Percentiles rank a stretch among this genome's conserved stretches.
These are phyloP conservation scores for Sycophila texana DNA, from an alignment of 2,888 invertebrate genomes.

Conservation along the genomic window DNA sequence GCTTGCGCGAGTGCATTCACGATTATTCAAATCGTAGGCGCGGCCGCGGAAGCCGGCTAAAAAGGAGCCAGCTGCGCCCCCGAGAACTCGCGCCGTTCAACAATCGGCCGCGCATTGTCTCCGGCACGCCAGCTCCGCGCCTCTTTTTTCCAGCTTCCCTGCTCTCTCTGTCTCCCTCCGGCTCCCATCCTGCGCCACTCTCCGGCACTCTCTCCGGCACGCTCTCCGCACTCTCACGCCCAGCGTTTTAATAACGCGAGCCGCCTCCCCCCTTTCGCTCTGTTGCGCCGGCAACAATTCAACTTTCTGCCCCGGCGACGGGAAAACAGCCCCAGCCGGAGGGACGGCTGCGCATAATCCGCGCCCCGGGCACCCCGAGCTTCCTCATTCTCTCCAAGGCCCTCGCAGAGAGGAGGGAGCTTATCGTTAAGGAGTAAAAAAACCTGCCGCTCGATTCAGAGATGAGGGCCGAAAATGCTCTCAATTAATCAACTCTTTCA, in stretches of 20 bases:
- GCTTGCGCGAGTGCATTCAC: constrained; percentile 58
- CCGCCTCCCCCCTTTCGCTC: constrained; percentile 22
- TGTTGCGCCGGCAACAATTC: constrained; percentile 57
- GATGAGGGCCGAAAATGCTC: too few species aligned
- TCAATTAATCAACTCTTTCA: background rate
- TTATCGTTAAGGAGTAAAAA: constrained; percentile 47
- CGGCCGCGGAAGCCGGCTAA: constrained; percentile 41
- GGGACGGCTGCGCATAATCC: constrained; percentile 49
- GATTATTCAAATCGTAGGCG: constrained; percentile 60
- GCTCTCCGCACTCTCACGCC: constrained; percentile 34
- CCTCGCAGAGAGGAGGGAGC: constrained; percentile 16
- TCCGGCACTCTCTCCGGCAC: background rate
- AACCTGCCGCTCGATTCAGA: constrained; percentile 36
- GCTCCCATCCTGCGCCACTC: background rate
- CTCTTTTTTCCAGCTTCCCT: background rate
- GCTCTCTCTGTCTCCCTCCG: background rate
- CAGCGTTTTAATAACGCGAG: constrained; percentile 66
- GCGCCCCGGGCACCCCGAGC: constrained; percentile 27
- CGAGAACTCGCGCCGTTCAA: constrained; percentile 53
- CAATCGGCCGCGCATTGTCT: constrained; percentile 62
- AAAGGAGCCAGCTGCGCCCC: constrained; percentile 42
- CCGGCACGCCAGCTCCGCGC: constrained; percentile 37
- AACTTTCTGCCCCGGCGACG: constrained; percentile 56
- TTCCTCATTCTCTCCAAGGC: constrained; percentile 44
- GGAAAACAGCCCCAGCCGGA: background rate